Base-by-base conservation (phyloP, 2,888 invertebrate genomes). In the Cataglyphis albicans region DNA sequence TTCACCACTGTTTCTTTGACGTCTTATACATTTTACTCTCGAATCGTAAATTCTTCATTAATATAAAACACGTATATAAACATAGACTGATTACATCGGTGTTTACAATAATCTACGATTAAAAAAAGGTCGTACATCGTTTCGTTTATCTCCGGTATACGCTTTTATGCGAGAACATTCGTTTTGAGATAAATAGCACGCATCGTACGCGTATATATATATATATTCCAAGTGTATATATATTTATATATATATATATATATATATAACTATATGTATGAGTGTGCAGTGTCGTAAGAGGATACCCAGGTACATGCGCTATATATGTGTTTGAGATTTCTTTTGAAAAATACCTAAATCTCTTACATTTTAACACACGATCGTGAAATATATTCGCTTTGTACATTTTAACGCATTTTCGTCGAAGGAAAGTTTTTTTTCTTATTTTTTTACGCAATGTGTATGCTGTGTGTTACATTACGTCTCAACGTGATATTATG, bases 41-140 rank as follows among this genome's bases (percentile, higher is more conserved):
- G 72, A 81, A 72, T 83, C 73, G 59, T 75, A 80, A 84, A 73
- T 87, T 90, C 85, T 86, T 90, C 88, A 91, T 92, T 94, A 94
- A 93, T 94, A 93, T 93, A 94, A 94, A 94, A 93, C 94, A 94
- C 93, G 94, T 93, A 94, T 94, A 94, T 94, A 94, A 94, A 94
- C 93, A 94, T 93, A 94, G 93, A 94, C 91, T 93, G 93, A 94
- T 92, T 93, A 93, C 92, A 93, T 93, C 92, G 92, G 92, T 93
- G 93, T 93, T 93, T 93, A 93, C 92, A 93, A 91, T 93, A 74
- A 84, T 84, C 83, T 88, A 89, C 82, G 82, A 81, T 90, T 91
- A 91, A 92, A 92, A 91, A 91, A 90, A 85, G 52, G 81, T 87
- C 83, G 83, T 83, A 90, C 87, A 86, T 88, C 73, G 70, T 78